Evolutionary conservation across 1,140 invertebrate species (phyloP).

Genomic region (Lucilia sericata): DNA sequence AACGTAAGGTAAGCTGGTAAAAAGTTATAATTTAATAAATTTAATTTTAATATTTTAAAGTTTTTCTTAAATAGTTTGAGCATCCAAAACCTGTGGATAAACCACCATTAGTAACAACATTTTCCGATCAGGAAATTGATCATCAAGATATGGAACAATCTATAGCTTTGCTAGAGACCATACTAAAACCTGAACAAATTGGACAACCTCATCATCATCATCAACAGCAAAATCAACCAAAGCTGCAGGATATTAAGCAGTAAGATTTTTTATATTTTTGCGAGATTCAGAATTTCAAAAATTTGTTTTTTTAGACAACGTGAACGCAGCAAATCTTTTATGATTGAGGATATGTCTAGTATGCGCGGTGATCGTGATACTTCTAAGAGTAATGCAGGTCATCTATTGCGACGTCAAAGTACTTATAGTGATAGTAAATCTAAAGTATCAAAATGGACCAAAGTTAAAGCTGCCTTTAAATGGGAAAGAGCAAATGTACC

Average conservation of each 20-base stretch:
- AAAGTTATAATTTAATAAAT: not conserved
- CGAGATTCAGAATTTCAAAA: no score
- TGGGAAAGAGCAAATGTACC: constrained; percentile 76
- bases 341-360: constrained; percentile 66
- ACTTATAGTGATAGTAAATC: constrained; percentile 65
- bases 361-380: constrained; percentile 31
- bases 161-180: constrained; percentile 72
- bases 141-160: constrained; percentile 68
- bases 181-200: constrained; percentile 50
- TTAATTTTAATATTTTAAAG: not conserved
- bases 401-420: constrained; percentile 62
- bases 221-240: not conserved
- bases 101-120: not conserved
- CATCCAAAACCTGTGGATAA: not conserved
- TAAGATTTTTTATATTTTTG: no score
- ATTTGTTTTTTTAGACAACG: constrained; percentile 54
- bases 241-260: no score
- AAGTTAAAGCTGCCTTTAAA: constrained; percentile 84
- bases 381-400: constrained; percentile 50
- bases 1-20: constrained; percentile 70
- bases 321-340: constrained; percentile 69
- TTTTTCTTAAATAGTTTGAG: not conserved
- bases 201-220: not conserved
- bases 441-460: constrained; percentile 81
- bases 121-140: constrained; percentile 71